A percentile compares a stretch with the other conserved stretches of the same genome.
Evolutionary conservation across 2,888 invertebrate genomes (phyloP).

Genomic region (Xestia c-nigrum): DNA sequence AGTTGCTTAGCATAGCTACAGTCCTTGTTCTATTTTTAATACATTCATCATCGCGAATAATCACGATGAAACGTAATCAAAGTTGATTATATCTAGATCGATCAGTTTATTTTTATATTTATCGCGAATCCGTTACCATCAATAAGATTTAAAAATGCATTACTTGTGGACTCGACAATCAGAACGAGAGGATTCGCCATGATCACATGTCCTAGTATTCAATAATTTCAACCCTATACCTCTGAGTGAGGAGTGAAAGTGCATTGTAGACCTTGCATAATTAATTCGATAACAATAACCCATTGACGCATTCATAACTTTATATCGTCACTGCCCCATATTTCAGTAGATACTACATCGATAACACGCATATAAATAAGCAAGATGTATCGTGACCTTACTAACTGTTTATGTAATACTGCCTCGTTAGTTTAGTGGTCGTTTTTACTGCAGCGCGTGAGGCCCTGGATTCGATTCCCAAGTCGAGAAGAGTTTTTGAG

Average conservation of each 20-base stretch:
- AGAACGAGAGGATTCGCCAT: neutral
- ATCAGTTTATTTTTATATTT: conserved; percentile 20
- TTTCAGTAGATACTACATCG: conserved; percentile 16
- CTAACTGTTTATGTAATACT: neutral
- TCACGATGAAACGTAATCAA: conserved; percentile 15
- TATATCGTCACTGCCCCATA: conserved; percentile 21
- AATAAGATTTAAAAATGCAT: conserved; percentile 18
- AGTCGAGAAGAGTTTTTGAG: neutral
- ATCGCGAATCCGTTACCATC: conserved; percentile 6
- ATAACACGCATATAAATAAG: conserved; percentile 24
- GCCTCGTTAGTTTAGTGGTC: neutral
- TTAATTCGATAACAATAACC: conserved; percentile 18
- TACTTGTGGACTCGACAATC: conserved; percentile 7
- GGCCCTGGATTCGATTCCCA: neutral
- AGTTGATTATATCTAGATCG: neutral
- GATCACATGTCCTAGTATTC: neutral
- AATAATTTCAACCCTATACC: neutral
- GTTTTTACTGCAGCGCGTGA: neutral
- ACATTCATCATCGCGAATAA: conserved; percentile 14
- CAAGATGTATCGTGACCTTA: conserved; percentile 16
- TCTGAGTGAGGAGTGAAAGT: neutral
- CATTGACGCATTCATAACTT: neutral
- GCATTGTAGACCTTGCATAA: neutral
- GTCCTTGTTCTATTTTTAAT: conserved; percentile 16
- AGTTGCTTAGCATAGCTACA: neutral